Evolutionary conservation across 2,888 invertebrate species (phyloP).

Genomic region (Nowickia ferox): DNA sequence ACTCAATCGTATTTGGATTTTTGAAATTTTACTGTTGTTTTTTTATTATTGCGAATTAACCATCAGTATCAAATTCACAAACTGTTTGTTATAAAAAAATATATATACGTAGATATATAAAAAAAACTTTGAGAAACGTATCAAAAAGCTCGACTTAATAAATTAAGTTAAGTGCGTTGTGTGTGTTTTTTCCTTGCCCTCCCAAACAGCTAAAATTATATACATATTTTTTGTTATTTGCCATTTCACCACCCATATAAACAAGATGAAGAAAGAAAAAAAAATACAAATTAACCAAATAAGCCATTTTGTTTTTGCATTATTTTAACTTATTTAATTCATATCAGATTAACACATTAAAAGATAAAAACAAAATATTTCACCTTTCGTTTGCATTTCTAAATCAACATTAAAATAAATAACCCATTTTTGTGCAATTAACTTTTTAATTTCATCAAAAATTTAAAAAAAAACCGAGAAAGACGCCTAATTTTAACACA

Average conservation of each 20-base stretch:
- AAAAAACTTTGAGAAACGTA: conserved; percentile 7
- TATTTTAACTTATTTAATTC: conserved; percentile 23
- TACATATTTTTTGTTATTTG: conserved; percentile 47
- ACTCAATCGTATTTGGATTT: conserved; percentile 83
- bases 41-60: conserved; percentile 76
- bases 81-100: conserved; percentile 42
- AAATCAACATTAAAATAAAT: conserved; percentile 23
- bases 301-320: conserved; percentile 48
- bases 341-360: conserved; percentile 51
- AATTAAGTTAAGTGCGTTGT: conserved; percentile 66
- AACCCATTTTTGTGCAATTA: conserved; percentile 61
- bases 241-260: conserved; percentile 11
- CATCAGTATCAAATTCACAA: conserved; percentile 60
- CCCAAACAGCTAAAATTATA: conserved; percentile 26
- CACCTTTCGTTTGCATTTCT: conserved; percentile 50
- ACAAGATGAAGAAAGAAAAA: neutral
- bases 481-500: conserved; percentile 53
- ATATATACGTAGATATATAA: neutral
- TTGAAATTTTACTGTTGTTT: conserved; percentile 72
- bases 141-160: conserved; percentile 39
- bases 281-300: conserved; percentile 25
- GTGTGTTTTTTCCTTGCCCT: conserved; percentile 51
- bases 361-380: conserved; percentile 2
- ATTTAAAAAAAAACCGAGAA: neutral
- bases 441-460: conserved; percentile 27